Base-by-base conservation (phyloP, 2,113 vertebrate species). In the Meleagris gallopavo region DNA sequence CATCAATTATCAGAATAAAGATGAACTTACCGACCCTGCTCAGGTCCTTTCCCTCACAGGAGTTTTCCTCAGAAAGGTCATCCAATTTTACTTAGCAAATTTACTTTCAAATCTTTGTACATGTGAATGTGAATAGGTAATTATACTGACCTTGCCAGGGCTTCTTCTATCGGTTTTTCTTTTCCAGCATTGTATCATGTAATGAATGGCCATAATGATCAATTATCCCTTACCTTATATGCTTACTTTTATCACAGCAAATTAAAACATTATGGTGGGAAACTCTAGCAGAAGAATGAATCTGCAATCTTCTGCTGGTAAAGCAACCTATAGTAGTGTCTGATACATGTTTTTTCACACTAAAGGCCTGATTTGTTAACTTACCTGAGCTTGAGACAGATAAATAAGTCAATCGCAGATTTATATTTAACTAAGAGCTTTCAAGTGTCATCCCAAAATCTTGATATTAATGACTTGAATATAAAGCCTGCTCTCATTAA, bases 161-260 rank as follows among this genome's bases (percentile, higher is more conserved):
- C 11, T 60, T 45, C 55, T 78, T 64, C 5, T 22, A 38, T 11
- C 1, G 2, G 45, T 85, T 91, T 79, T 58, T 11, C 7, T 43
- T 89, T 78, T 83, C 69, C n/a, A 88, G 10, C 10, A 52, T 57
- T 43, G 81, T 22, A 30, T 54, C 15, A 34, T 27, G 4, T 11
- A 3, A 4, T 0, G 2, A 88, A 80, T 5, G 7, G 10, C 1
- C 75, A 76, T 61, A 45, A 18, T 2, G n/a, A 3, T 45, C 30
- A 61, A 57, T 29, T 48, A 13, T 5, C 2, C 1, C 16, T 79
- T 46, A 61, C 32, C 5, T 67, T 50, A 55, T 3, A 12, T 22
- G 11, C 13, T 67, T 75, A 36, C 25, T 72, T 89, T 41, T 9
- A n/a, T 73, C 8, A 54, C 4, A 58, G 3, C 2, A 29, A 80